Conservation (phyloP, 2,797 vertebrate species). For the Tapera naevia region DNA sequence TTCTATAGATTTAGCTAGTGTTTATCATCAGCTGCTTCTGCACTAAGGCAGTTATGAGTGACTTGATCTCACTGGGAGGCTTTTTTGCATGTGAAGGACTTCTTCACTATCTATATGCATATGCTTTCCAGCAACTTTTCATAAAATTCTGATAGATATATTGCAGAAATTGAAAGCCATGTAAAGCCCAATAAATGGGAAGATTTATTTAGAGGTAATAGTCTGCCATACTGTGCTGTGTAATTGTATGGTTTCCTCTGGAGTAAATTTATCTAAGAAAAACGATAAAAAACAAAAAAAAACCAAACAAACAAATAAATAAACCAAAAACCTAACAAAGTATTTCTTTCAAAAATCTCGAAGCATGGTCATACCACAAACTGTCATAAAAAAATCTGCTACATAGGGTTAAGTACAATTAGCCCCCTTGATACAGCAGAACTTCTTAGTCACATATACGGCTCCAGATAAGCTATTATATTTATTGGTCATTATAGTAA, state of each 20-base stretch:
- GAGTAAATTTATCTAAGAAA: constrained; percentile 21
- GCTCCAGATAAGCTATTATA: not conserved
- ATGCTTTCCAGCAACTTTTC: constrained; percentile 35
- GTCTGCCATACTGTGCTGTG: not conserved
- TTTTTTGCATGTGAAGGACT: constrained; percentile 44
- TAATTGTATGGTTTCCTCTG: constrained; percentile 32
- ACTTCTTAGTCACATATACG: constrained; percentile 14
- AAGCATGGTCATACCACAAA: not conserved
- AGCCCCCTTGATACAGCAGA: not conserved
- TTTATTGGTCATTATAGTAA: constrained; percentile 23
- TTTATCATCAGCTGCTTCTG: constrained; percentile 13
- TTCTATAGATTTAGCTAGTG: constrained; percentile 38
- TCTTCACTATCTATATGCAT: not conserved
- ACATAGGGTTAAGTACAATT: constrained; percentile 27
- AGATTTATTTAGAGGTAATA: constrained; percentile 52
- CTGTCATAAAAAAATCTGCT: constrained; percentile 31
- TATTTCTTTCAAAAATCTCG: constrained; percentile 30
- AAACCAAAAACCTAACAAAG: no score
- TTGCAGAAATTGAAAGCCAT: constrained; percentile 40
- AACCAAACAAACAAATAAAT: no score
- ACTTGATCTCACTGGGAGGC: not conserved
- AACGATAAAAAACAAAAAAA: not conserved
- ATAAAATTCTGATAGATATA: constrained; percentile 18
- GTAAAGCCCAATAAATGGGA: constrained; percentile 36
- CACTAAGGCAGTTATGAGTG: not conserved